phyloP scores from a whole-genome alignment of 30 jellyfish, hydroid and myxozoan species.

The Pseudorhiza aurosa region DNA sequence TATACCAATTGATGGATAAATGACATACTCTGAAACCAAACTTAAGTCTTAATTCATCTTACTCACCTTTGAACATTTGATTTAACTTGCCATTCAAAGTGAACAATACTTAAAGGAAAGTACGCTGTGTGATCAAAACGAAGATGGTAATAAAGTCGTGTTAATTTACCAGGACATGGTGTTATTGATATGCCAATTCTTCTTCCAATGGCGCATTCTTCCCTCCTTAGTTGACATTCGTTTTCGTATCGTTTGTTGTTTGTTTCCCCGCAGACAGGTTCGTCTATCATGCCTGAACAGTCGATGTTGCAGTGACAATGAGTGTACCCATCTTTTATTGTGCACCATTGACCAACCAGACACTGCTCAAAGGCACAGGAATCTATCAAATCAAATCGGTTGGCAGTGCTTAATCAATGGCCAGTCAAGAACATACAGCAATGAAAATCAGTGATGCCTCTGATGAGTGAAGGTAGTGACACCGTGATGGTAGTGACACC shows the following conservation, averaged over 20 bases:
- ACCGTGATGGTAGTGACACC: no score
- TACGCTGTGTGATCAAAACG: no score
- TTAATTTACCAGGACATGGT: conserved; percentile 74
- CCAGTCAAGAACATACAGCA: neutral
- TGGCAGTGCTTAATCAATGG: no score
- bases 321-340: conserved; percentile 52
- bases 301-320: conserved; percentile 69
- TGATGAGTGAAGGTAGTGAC: no score
- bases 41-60: no score
- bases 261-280: conserved; percentile 87
- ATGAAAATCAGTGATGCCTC: no score
- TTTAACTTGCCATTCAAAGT: no score
- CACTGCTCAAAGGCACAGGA: conserved; percentile 60
- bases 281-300: conserved; percentile 49
- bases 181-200: conserved; percentile 64
- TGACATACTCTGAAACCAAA: no score
- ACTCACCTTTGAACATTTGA: no score
- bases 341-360: conserved; percentile 77
- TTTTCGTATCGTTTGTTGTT: conserved; percentile 60
- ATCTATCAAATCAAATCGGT: conserved; percentile 36
- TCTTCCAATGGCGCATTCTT: conserved; percentile 75
- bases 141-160: no score
- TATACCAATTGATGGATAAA: no score
- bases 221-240: conserved; percentile 87
- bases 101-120: no score